Conservation (phyloP, 1,140 invertebrate genomes). For the Aphaenogaster rudis region DNA sequence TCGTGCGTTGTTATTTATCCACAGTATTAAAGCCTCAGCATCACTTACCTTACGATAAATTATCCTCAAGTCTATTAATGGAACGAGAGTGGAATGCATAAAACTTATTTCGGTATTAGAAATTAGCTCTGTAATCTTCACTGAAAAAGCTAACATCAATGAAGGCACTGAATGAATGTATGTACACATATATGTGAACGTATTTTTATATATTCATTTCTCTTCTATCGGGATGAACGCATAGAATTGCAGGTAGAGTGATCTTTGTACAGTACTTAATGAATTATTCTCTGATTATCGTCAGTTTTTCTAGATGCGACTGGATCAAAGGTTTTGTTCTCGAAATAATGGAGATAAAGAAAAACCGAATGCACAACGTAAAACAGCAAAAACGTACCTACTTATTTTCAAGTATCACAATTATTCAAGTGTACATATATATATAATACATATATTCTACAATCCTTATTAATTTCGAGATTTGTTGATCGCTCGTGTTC, state of each 20-base stretch:
- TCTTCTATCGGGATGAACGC: background rate
- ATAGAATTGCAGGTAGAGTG: background rate
- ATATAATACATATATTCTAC: constrained; percentile 54
- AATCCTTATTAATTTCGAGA: constrained; percentile 35
- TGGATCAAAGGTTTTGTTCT: background rate
- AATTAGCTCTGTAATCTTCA: constrained; percentile 1
- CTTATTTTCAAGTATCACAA: constrained; percentile 78
- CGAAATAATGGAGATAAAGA: background rate
- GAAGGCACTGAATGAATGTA: background rate
- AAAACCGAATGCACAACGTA: constrained; percentile 34
- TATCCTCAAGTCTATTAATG: background rate
- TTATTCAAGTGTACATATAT: constrained; percentile 69
- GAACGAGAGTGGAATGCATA: background rate
- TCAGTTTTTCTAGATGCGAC: background rate
- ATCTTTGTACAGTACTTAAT: background rate
- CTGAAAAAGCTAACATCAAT: background rate
- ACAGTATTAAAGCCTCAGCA: background rate
- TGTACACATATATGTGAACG: background rate
- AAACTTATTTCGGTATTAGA: constrained; percentile 16
- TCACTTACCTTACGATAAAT: constrained; percentile 32
- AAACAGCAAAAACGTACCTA: constrained; percentile 63
- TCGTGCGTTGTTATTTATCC: constrained; percentile 22
- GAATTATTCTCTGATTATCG: constrained; percentile 9
- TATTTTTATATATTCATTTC: background rate
- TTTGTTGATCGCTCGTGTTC: constrained; percentile 15